These are phyloP conservation scores for Apis mellifera DNA, from an alignment of 1,140 invertebrate species.

Conservation along the genomic window DNA sequence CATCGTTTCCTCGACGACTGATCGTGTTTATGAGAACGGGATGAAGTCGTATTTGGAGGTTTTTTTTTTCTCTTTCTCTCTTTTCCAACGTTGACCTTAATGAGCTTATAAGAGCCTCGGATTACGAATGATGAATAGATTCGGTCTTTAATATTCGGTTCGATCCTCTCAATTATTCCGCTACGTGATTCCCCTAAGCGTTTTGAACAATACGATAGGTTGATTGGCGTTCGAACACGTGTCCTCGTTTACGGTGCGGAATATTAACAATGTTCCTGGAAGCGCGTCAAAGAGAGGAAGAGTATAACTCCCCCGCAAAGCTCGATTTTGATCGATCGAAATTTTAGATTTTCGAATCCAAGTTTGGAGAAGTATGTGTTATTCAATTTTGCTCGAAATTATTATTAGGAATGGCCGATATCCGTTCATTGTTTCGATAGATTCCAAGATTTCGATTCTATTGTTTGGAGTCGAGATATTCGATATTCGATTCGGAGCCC, in stretches of 20 bases:
- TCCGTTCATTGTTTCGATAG: too few species aligned
- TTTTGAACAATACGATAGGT: background rate
- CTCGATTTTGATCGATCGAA: background rate
- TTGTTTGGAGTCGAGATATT: too few species aligned
- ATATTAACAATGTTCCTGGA: background rate
- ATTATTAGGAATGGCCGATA: too few species aligned
- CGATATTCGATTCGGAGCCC: too few species aligned
- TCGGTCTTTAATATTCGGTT: background rate
- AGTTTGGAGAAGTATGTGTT: background rate
- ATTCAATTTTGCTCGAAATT: too few species aligned
- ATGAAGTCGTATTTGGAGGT: background rate
- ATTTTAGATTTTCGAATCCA: background rate
- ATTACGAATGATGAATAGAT: background rate
- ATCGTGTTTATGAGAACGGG: too few species aligned
- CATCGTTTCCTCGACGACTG: background rate
- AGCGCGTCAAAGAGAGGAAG: background rate
- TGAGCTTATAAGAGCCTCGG: background rate
- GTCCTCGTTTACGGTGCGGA: background rate
- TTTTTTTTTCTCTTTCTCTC: too few species aligned
- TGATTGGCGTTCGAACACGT: background rate
- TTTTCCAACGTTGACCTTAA: background rate
- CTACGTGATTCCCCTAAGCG: background rate
- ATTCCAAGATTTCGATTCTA: too few species aligned
- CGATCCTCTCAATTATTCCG: slow-evolving; percentile 5
- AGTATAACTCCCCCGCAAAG: too few species aligned